A percentile compares a stretch with the other conserved stretches of the same genome.
Evolutionary conservation across 92 coral and sea anemone genomes (phyloP).

Genomic region (Paragorgia papillata): DNA sequence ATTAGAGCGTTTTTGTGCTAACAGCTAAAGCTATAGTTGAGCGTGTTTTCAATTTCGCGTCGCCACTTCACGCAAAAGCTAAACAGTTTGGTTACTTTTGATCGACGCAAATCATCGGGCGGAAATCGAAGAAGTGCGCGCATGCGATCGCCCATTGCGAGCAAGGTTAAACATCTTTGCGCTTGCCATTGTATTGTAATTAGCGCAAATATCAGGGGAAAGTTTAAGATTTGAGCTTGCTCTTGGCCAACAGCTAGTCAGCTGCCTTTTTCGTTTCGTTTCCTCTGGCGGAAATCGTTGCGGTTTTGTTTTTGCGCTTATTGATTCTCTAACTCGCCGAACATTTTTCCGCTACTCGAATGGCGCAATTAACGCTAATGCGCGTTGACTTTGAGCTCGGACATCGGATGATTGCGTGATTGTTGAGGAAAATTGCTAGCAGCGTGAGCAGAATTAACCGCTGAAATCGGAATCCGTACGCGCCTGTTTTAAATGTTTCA

Average conservation of each 20-base stretch:
- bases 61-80: constrained; percentile 1
- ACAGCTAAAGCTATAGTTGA: not conserved
- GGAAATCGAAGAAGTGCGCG: constrained; percentile 28
- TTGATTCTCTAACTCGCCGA: not conserved
- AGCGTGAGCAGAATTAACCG: constrained; percentile 1
- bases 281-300: not conserved
- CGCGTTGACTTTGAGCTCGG: not conserved
- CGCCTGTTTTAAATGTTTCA: not conserved
- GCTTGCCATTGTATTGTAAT: no score
- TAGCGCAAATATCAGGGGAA: no score
- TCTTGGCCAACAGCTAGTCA: not conserved
- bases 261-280: no score
- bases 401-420: not conserved
- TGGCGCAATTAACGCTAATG: constrained; percentile 3
- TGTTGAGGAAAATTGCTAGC: not conserved
- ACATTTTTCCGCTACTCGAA: not conserved
- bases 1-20: constrained; percentile 15
- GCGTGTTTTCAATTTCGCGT: constrained; percentile 1
- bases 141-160: not conserved
- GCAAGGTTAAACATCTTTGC: not conserved
- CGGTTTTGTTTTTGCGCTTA: no score
- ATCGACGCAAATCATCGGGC: constrained; percentile 36
- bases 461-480: not conserved
- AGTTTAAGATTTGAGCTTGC: no score
- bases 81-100: constrained; percentile 19